phyloP scores from a whole-genome alignment of 1,140 invertebrate species.

The Macrobrachium rosenbergii region DNA sequence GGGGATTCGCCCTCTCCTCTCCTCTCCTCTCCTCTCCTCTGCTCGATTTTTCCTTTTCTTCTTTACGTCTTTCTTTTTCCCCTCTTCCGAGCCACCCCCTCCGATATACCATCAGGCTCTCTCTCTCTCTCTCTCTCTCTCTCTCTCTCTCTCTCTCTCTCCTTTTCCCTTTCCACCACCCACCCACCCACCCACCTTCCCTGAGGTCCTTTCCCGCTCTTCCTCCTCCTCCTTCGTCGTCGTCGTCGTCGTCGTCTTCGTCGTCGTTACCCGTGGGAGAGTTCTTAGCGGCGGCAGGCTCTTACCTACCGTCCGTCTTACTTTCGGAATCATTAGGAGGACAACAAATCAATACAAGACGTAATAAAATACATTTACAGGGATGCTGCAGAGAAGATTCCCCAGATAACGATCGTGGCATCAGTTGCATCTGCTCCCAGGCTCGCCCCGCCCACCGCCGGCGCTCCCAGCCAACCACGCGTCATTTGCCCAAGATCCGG shows the following conservation, averaged over 20 bases:
- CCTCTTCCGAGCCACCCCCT: no score
- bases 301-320: slow-evolving; percentile 45
- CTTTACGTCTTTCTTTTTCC: slow-evolving; percentile 2
- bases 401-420: slow-evolving; percentile 48
- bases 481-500: not conserved
- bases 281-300: slow-evolving; percentile 44
- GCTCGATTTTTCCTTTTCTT: no score
- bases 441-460: slow-evolving; percentile 24
- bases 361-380: slow-evolving; percentile 56
- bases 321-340: slow-evolving; percentile 57
- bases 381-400: slow-evolving; percentile 29
- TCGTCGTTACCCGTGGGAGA: slow-evolving; percentile 4
- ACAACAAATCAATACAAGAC: slow-evolving; percentile 56
- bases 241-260: no score
- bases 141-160: not conserved
- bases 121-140: not conserved
- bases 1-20: no score
- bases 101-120: no score
- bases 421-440: slow-evolving; percentile 49
- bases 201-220: not conserved
- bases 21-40: no score
- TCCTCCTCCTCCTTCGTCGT: no score
- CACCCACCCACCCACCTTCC: not conserved
- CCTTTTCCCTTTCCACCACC: not conserved
- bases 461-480: not conserved